phyloP scores from a whole-genome alignment of 2,797 vertebrate genomes.

The Pachyuromys duprasi region DNA sequence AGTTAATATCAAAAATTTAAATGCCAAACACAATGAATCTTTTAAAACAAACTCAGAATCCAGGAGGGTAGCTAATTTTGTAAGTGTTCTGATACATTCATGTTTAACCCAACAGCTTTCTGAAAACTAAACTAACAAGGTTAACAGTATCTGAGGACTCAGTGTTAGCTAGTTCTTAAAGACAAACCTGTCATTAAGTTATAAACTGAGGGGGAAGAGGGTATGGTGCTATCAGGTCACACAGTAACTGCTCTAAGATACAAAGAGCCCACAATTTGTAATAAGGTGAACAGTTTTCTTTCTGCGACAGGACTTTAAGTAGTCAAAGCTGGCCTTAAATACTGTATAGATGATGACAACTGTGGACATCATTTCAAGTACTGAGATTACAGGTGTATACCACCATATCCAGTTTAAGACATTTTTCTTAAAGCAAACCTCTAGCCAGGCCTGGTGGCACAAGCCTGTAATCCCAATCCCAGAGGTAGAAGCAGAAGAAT shows the following conservation, averaged over 20 bases:
- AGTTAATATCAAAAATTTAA: constrained; percentile 82
- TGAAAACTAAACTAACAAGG: constrained; percentile 57
- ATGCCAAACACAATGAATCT: constrained; percentile 76
- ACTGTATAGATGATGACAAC: neutral
- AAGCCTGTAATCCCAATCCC: neutral
- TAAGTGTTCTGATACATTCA: constrained; percentile 56
- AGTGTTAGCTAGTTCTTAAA: constrained; percentile 62
- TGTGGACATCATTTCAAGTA: neutral
- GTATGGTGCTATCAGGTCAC: neutral
- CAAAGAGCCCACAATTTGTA: constrained; percentile 31
- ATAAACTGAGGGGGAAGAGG: neutral
- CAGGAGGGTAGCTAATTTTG: constrained; percentile 62
- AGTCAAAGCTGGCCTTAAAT: neutral
- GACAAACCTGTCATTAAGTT: constrained; percentile 43
- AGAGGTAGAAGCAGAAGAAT: neutral
- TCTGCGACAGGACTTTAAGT: neutral
- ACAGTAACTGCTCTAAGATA: constrained; percentile 36
- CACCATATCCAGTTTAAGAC: neutral
- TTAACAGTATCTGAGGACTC: constrained; percentile 62
- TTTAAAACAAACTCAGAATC: constrained; percentile 76
- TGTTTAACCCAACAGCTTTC: constrained; percentile 15
- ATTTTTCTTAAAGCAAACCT: constrained; percentile 9
- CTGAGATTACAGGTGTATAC: neutral
- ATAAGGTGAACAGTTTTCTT: neutral
- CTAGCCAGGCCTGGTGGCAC: neutral